Percentiles rank a stretch among this genome's conserved stretches.
These are phyloP conservation scores for Stomatorhinus walkeri DNA, from an alignment of 2,797 vertebrate genomes.

Conservation along the genomic window DNA sequence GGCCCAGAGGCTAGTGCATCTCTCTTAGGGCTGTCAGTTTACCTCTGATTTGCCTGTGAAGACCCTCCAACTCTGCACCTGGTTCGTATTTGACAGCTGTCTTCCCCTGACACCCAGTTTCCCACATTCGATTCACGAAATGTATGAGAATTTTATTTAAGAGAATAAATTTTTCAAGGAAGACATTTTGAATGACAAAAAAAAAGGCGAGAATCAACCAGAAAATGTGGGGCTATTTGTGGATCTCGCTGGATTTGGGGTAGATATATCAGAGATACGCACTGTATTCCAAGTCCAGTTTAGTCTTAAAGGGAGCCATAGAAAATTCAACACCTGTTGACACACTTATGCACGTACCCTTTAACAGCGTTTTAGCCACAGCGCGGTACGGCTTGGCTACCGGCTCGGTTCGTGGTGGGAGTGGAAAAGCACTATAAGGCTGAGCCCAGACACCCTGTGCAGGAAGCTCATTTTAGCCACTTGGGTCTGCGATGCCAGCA, in stretches of 20 bases:
- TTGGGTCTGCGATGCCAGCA: neutral
- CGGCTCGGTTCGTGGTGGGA: neutral
- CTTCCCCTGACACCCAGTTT: conserved; percentile 56
- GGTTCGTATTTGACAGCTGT: conserved; percentile 58
- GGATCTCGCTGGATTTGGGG: conserved; percentile 39
- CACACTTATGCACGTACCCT: neutral
- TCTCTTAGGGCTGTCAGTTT: neutral
- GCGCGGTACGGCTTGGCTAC: neutral
- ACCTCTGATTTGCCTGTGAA: conserved; percentile 44
- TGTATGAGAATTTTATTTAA: neutral
- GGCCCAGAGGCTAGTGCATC: neutral
- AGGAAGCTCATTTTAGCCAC: neutral
- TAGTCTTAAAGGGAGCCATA: conserved; percentile 44
- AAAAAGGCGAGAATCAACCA: conserved; percentile 9
- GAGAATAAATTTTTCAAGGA: conserved; percentile 34
- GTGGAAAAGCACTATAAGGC: neutral
- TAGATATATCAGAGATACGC: conserved; percentile 28
- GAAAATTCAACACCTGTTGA: conserved; percentile 34
- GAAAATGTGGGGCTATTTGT: conserved; percentile 40
- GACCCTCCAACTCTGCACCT: conserved; percentile 56
- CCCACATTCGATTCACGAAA: conserved; percentile 49
- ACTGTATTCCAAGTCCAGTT: conserved; percentile 33
- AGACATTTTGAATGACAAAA: conserved; percentile 31
- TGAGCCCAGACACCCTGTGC: neutral
- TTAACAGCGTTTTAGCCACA: neutral